Base-by-base conservation (phyloP, 53 echinoderm and acorn worm genomes). In the Antedon mediterranea region DNA sequence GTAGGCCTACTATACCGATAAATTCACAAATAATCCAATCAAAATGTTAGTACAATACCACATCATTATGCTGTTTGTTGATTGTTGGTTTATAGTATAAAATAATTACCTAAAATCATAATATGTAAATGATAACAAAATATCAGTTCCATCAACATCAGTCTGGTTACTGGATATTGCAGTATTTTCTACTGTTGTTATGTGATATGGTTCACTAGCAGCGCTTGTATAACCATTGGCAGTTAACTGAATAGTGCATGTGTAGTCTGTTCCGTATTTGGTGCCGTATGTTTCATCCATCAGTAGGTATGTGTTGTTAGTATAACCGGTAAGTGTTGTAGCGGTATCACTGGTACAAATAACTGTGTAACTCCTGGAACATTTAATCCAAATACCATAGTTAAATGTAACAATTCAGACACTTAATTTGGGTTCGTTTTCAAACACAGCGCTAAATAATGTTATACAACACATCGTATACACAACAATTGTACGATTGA, bases 31-130 rank as follows among this genome's bases (percentile, higher is more conserved):
- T n/a, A n/a, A n/a, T n/a, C n/a, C n/a, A n/a, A n/a, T n/a, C n/a
- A n/a, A n/a, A n/a, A n/a, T n/a, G n/a, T n/a, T n/a, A n/a, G n/a
- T n/a, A n/a, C n/a, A n/a, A n/a, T n/a, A n/a, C n/a, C n/a, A n/a
- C n/a, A n/a, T n/a, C n/a, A n/a, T n/a, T n/a, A n/a, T n/a, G n/a
- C n/a, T n/a, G n/a, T n/a, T n/a, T n/a, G n/a, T n/a, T n/a, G n/a
- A n/a, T n/a, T n/a, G n/a, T n/a, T n/a, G n/a, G n/a, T n/a, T n/a
- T n/a, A n/a, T n/a, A n/a, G n/a, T n/a, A n/a, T n/a, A n/a, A n/a
- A n/a, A n/a, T n/a, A n/a, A n/a, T 78, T 82, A 95, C 95, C 95
- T 95, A 82, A 95, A 95, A 70, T 95, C 95, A 76, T 91, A 91
- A 71, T 91, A 89, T 26, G 78, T 70, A 29, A 95, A 80, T 8